Evolutionary conservation across 2,797 vertebrate species (phyloP), one percentile per base, ranked within the genome.

Genomic region (Darevskia mixta): DNA sequence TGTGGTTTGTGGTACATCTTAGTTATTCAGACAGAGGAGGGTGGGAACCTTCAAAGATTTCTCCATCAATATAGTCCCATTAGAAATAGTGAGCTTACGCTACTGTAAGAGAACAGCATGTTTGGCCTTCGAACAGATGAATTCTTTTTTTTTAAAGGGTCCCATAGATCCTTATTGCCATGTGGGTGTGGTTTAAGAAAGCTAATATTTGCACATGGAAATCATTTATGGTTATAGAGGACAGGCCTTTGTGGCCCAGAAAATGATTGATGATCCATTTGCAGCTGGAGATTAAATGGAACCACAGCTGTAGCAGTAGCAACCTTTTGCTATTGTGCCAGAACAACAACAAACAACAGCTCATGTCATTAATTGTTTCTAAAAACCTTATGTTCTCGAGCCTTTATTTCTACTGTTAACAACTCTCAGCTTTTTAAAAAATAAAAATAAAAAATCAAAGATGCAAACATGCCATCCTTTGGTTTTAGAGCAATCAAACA

Each of bases 151-250:
- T 32, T 6, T 5, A 38, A 89, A 88, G 89, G 72, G 55, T 87
- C 91, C 66, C 88, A 78, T 32, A 89, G 84, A 90, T 92, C 88
- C 78, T 73, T 82, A 73, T 86, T 84, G 87, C 87, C 87, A 43
- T 18, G 23, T 13, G 15, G 86, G 86, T 79, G 66, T 78, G 78
- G 82, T 87, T 84, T 87, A 87, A 84, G 88, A 93, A 91, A 95
- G 82, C 85, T 93, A 92, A 88, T 91, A 88, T 72, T 92, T 94
- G 85, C 93, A 94, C 58, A n/a, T 86, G 86, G 92, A 93, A 93
- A 75, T 79, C 1, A 91, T 87, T 92, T 86, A 91, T 45, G 64
- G 55, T 89, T 83, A 76, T 45, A 76, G 73, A 88, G 83, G 41
- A 93, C 88, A 93, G 83, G 1, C 11, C 87, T 92, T 83, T 83